Evolutionary conservation across 2,797 vertebrate species (phyloP), one percentile per base, ranked within the genome.

Genomic region (Esox lucius): DNA sequence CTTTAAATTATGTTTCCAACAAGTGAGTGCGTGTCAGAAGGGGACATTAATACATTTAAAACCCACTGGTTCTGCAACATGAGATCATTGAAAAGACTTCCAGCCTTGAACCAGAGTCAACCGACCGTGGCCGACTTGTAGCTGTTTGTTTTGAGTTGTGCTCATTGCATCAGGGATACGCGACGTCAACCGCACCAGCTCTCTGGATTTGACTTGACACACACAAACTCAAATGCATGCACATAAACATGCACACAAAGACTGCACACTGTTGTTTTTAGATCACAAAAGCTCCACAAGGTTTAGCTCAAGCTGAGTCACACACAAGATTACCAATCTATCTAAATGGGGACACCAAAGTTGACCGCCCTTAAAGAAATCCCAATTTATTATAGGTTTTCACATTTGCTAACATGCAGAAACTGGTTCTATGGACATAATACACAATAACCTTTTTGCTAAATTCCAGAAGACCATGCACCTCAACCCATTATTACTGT

Each of bases 11-110:
- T 56, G 56, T 66, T 67, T 71, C 46, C 73, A 64, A 28, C 64
- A 68, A 72, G 39, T 72, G 56, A 53, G 62, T 72, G 53, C 62
- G 28, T 72, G 70, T 68, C 39, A 42, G 31, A 76, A 39, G 7
- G 35, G 35, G 35, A 39, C 35, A 51, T 39, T 6, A 62, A 42
- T 24, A 56, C 61, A 11, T 42, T 33, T 49, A 16, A 26, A 16
- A 22, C n/a, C 7, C 2, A 12, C 68, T 51, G 66, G 49, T 51
- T 70, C 59, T 64, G 19, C 3, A 48, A 49, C 68, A 69, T 69
- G 51, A 71, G 70, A 22, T 71, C 70, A 71, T 56, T 33, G 70
- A 28, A 11, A 28, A 48, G 5, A 0, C 59, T 22, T 26, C 26
- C 49, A 11, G 11, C 56, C 49, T 28, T 12, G 65, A 7, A 39